Conservation (phyloP, 1,140 invertebrate genomes). For the Drosophila novamexicana region DNA sequence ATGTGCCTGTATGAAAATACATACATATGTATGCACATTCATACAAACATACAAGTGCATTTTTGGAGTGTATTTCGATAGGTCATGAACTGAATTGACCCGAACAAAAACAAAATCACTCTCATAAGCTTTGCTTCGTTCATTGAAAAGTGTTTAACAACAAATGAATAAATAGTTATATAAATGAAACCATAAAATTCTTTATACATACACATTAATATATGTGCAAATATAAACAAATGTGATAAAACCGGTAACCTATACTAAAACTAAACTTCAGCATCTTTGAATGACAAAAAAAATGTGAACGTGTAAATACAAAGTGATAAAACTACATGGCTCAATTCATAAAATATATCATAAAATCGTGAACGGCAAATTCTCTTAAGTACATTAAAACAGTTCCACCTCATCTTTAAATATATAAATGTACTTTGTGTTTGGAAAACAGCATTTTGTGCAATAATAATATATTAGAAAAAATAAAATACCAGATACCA, state of each 20-base stretch:
- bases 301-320: slow-evolving; percentile 1
- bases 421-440: neutral
- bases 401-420: neutral
- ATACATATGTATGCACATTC: neutral
- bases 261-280: neutral
- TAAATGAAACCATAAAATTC: neutral
- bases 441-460: slow-evolving; percentile 13
- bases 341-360: slow-evolving; percentile 7
- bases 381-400: neutral
- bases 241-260: slow-evolving; percentile 5
- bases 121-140: neutral
- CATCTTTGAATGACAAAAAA: neutral
- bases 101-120: slow-evolving; percentile 54
- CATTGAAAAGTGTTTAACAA: slow-evolving; percentile 1
- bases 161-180: neutral
- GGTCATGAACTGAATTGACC: slow-evolving; percentile 79
- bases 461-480: neutral
- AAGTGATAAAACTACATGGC: slow-evolving; percentile 14
- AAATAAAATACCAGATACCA: neutral
- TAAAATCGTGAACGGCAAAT: slow-evolving; percentile 5
- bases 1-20: slow-evolving; percentile 14
- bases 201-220: too few species aligned
- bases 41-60: neutral
- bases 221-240: neutral
- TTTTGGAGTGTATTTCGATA: slow-evolving; percentile 57